Base-by-base conservation (phyloP, 2,113 vertebrate species). In the Rhineura floridana region DNA sequence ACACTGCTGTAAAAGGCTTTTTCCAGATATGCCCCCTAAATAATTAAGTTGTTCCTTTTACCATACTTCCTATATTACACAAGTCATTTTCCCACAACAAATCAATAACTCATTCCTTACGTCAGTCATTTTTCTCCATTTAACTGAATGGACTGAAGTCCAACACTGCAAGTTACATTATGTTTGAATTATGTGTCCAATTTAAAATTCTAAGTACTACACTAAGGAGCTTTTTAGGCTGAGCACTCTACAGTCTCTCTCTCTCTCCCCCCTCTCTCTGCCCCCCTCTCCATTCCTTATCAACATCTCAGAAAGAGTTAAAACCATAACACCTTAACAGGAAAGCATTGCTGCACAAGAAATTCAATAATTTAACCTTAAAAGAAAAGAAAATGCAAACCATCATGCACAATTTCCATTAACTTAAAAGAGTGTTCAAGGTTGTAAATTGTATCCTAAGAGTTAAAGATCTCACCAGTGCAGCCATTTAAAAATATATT, bases 121-220 rank as follows among this genome's bases (percentile, higher is more conserved):
- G 93, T 96, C 97, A 96, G 94, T 97, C 97, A 97, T 97, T 96
- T 97, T 96, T 97, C 97, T 97, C 96, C 96, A 97, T 97, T 97
- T 97, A 97, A 96, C 95, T 93, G 95, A 96, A 96, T 90, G 75
- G 96, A 96, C 96, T 93, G 92, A 96, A 96, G 96, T 95, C 96
- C 93, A 77, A 96, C 96, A 96, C 96, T 96, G 96, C 94, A 97
- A 97, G 98, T 98, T 97, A 97, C 98, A 98, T 98, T 98, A 98
- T 97, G 94, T 97, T 96, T 98, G 98, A 99, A 98, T 99, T 98
- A 99, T 98, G 97, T 92, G 96, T 84, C 79, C 96, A 95, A 99
- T 99, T 99, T 98, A 98, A 98, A 99, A 99, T 98, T 98, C 98
- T 98, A 98, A 98, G 97, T 97, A 98, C 97, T 96, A 95, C 96